Evolutionary conservation across 2,888 invertebrate genomes (phyloP).

Genomic region (Plebejus melissa): DNA sequence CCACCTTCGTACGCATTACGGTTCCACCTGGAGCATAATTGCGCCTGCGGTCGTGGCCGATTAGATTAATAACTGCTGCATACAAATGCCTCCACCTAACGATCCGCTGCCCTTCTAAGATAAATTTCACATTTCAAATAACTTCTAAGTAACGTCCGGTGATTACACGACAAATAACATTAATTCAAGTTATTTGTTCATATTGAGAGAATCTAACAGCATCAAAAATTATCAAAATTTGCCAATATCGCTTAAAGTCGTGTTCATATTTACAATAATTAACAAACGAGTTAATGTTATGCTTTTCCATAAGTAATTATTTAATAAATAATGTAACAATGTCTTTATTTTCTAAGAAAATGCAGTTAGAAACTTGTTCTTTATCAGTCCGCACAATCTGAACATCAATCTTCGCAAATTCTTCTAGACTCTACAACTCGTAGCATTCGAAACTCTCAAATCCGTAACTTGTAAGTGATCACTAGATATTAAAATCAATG

Average conservation of each 20-base stretch:
- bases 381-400: neutral
- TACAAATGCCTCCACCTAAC: neutral
- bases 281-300: no score
- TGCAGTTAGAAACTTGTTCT: neutral
- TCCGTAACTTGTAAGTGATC: neutral
- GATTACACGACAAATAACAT: no score
- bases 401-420: neutral
- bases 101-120: neutral
- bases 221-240: no score
- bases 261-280: neutral
- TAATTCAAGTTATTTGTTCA: no score
- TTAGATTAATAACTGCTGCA: slow-evolving; percentile 41
- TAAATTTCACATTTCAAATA: neutral
- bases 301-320: no score
- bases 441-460: neutral
- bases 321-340: neutral
- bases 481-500: neutral
- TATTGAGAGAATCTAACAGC: no score
- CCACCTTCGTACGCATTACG: neutral
- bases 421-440: neutral
- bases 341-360: neutral
- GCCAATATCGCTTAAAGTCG: no score
- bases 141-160: neutral
- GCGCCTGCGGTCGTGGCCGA: slow-evolving; percentile 33
- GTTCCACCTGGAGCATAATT: slow-evolving; percentile 16